phyloP scores from a whole-genome alignment of 2,888 invertebrate genomes.

The Argyra leucocephala region DNA sequence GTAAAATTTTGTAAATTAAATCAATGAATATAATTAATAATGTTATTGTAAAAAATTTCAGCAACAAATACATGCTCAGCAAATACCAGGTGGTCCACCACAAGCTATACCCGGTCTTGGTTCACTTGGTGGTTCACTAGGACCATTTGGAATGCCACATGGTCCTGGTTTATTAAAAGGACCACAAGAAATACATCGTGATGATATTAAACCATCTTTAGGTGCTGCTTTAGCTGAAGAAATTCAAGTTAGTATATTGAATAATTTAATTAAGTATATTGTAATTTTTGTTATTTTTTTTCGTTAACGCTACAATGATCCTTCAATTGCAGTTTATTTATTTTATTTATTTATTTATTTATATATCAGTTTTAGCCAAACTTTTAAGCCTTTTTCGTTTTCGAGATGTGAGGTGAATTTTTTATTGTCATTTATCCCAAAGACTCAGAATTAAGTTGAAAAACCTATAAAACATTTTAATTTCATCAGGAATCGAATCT shows the following conservation, averaged over 20 bases:
- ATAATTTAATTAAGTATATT: too few relatives aligned
- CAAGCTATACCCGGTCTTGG: constrained; percentile 47
- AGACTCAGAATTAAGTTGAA: too few relatives aligned
- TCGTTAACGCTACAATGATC: too few relatives aligned
- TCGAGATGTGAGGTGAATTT: too few relatives aligned
- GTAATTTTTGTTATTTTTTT: too few relatives aligned
- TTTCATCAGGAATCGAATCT: too few relatives aligned
- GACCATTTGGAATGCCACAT: constrained; percentile 43
- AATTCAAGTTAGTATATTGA: constrained; percentile 49
- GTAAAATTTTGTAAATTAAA: constrained; percentile 14
- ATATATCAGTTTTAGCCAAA: too few relatives aligned
- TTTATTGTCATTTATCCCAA: too few relatives aligned
- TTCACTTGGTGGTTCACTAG: constrained; percentile 40
- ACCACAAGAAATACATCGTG: constrained; percentile 43
- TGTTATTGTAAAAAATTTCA: constrained; percentile 35
- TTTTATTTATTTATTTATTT: too few relatives aligned
- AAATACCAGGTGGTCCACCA: constrained; percentile 55
- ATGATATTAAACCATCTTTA: constrained; percentile 43
- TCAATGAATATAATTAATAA: not conserved
- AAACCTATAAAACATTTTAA: too few relatives aligned
- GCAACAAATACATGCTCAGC: constrained; percentile 88
- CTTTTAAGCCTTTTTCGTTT: too few relatives aligned
- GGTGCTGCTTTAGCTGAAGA: constrained; percentile 51
- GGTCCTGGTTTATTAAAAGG: constrained; percentile 43
- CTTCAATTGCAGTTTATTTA: too few relatives aligned